These are phyloP conservation scores for Syngnathus acus DNA, from an alignment of 2,797 vertebrate species.

Conservation along the genomic window DNA sequence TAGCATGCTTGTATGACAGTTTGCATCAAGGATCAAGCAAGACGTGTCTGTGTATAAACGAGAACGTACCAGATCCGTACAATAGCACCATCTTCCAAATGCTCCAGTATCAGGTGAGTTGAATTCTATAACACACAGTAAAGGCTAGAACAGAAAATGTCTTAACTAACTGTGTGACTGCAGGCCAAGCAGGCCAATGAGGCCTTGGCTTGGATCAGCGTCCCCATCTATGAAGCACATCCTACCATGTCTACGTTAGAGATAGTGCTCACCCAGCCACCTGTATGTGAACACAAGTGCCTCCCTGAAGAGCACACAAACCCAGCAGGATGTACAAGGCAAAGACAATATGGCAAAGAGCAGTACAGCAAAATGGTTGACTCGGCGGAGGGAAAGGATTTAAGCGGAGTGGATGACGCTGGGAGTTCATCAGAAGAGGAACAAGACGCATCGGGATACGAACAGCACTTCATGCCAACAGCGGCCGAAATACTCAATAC, in stretches of 20 bases:
- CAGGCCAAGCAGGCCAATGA: conserved; percentile 51
- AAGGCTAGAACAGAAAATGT: neutral
- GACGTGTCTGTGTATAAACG: conserved; percentile 11
- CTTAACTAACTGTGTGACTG: conserved; percentile 6
- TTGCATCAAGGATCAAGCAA: conserved; percentile 4
- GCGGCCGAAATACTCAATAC: conserved; percentile 25
- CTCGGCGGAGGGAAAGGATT: conserved; percentile 41
- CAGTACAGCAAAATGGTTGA: conserved; percentile 60
- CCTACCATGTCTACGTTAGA: conserved; percentile 58
- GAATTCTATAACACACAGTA: neutral
- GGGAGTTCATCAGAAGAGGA: conserved; percentile 41
- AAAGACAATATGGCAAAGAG: conserved; percentile 17
- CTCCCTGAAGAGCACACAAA: neutral
- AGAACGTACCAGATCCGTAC: conserved; percentile 65
- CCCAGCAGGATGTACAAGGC: conserved; percentile 16
- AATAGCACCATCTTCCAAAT: conserved; percentile 64
- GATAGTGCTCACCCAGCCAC: conserved; percentile 39
- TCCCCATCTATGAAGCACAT: conserved; percentile 28
- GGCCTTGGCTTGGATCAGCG: conserved; percentile 20
- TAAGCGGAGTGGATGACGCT: conserved; percentile 3
- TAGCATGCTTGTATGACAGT: conserved; percentile 15
- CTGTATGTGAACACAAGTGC: neutral
- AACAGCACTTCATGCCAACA: conserved; percentile 71
- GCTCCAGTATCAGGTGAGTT: conserved; percentile 54
- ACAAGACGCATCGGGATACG: conserved; percentile 52